Conservation (phyloP, 2,113 vertebrate species). For the Poicephalus gulielmi region DNA sequence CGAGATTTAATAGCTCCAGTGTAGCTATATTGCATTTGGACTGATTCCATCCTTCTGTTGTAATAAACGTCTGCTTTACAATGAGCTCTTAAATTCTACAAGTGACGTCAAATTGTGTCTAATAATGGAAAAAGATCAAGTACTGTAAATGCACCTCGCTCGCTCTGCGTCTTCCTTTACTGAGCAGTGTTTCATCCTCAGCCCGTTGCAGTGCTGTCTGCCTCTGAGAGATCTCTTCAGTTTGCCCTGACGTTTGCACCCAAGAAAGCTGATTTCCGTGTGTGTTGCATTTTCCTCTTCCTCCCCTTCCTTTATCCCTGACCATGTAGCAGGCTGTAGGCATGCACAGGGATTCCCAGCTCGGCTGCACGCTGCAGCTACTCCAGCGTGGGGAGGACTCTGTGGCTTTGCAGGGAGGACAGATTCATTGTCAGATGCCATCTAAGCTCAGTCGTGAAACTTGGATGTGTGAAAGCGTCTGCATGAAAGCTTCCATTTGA, state of each 20-base stretch:
- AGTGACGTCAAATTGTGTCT: constrained; percentile 71
- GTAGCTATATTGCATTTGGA: constrained; percentile 39
- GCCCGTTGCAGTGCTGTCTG: neutral
- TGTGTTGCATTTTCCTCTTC: neutral
- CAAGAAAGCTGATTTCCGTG: neutral
- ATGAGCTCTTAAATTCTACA: constrained; percentile 53
- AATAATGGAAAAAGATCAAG: constrained; percentile 68
- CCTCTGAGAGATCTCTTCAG: neutral
- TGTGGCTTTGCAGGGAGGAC: neutral
- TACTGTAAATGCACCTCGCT: neutral
- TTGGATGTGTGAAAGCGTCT: neutral
- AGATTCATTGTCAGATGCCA: neutral
- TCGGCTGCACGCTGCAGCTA: neutral
- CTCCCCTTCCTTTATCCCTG: neutral
- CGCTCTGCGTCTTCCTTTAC: neutral
- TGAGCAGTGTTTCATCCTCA: neutral
- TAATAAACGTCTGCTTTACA: constrained; percentile 50
- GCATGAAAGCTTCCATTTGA: neutral
- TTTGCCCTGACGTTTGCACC: neutral
- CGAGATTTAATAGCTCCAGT: constrained; percentile 59
- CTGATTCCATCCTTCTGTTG: constrained; percentile 52
- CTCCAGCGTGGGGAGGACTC: fast-evolving
- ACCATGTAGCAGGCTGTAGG: neutral
- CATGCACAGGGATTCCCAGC: neutral
- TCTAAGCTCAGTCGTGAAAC: neutral